These are phyloP conservation scores for Iselma pallidipennis DNA, from an alignment of 2,888 invertebrate species.

Conservation along the genomic window DNA sequence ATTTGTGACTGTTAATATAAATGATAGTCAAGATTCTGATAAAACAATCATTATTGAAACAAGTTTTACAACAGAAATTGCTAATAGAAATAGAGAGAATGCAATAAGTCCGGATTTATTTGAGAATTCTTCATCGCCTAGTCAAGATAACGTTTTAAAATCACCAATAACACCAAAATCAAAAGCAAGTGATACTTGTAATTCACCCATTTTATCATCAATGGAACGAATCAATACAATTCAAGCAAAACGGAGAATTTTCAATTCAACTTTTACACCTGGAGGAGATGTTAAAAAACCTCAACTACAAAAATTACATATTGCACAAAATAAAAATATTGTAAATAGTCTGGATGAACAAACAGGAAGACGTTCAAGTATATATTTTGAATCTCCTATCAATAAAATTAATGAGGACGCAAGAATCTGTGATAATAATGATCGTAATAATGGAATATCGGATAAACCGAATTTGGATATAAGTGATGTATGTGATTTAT, in stretches of 20 bases:
- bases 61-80: background rate
- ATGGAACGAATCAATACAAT: background rate
- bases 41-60: slow-evolving; percentile 32
- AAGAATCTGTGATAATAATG: too few species aligned
- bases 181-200: background rate
- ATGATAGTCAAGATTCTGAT: slow-evolving; percentile 22
- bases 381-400: background rate
- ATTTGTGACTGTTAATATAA: slow-evolving; percentile 15
- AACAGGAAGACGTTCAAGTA: background rate
- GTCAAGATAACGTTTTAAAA: background rate
- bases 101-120: slow-evolving; percentile 1
- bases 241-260: background rate
- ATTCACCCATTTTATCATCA: background rate
- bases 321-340: background rate
- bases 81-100: background rate
- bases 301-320: background rate
- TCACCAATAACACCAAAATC: background rate
- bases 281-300: background rate
- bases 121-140: background rate
- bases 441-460: too few species aligned
- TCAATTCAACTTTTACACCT: background rate
- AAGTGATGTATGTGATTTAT: slow-evolving; percentile 27
- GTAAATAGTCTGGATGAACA: background rate
- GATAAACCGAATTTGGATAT: slow-evolving; percentile 10
- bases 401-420: background rate